These are phyloP conservation scores for Callimorpha dominula DNA, from an alignment of 2,888 invertebrate species.

Conservation along the genomic window DNA sequence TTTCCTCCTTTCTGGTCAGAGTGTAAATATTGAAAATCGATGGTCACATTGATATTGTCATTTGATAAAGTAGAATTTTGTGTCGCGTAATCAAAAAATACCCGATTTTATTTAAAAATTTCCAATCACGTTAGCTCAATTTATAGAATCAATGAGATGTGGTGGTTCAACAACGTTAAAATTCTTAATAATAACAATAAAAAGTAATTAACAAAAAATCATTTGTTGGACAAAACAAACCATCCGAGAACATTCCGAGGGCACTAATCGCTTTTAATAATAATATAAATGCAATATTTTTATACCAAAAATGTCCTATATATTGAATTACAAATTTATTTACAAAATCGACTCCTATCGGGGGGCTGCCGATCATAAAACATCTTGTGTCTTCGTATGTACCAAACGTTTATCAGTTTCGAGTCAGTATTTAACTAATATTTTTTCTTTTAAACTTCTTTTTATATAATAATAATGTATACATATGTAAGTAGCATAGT, in stretches of 20 bases:
- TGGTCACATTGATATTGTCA: constrained; percentile 29
- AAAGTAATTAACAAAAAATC: constrained; percentile 83
- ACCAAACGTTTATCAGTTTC: constrained; percentile 60
- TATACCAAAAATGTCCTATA: constrained; percentile 78
- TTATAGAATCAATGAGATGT: constrained; percentile 57
- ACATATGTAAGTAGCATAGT: constrained; percentile 85
- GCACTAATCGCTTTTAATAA: constrained; percentile 65
- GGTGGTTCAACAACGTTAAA: constrained; percentile 82
- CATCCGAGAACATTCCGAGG: constrained; percentile 82
- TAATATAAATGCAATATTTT: constrained; percentile 83
- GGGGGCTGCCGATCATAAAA: constrained; percentile 64
- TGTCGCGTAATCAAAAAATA: constrained; percentile 36
- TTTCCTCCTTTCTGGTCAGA: constrained; percentile 32
- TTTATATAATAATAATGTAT: constrained; percentile 79
- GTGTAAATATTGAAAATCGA: constrained; percentile 36
- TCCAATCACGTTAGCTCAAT: constrained; percentile 58
- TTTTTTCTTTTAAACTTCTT: constrained; percentile 76
- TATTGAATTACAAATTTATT: constrained; percentile 83
- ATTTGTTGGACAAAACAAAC: constrained; percentile 76
- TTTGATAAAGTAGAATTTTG: constrained; percentile 36
- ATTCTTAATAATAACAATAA: constrained; percentile 86
- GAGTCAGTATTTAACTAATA: constrained; percentile 80
- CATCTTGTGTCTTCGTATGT: constrained; percentile 60
- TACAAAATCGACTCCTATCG: constrained; percentile 72
- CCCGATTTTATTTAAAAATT: constrained; percentile 39